Conservation (phyloP, 2,888 invertebrate genomes). For the Abscondita cerata region DNA sequence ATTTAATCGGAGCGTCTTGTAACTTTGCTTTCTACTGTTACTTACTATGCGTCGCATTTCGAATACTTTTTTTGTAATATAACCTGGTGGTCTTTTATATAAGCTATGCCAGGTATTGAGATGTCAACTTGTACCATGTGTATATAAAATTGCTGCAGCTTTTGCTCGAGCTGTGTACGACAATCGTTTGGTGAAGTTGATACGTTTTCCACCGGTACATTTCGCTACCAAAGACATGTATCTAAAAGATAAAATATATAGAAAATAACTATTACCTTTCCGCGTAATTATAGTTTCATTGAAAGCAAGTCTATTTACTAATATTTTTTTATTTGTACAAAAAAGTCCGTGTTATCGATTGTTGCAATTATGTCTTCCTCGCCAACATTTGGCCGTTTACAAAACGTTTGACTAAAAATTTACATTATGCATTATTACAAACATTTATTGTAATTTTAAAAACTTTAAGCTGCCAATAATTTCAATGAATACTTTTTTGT, state of each 20-base stretch:
- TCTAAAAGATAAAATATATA: background rate
- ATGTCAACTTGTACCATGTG: background rate
- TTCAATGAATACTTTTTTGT: too few species aligned
- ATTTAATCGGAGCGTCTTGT: too few species aligned
- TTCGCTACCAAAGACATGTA: constrained; percentile 1
- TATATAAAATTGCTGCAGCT: background rate
- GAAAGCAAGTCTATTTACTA: background rate
- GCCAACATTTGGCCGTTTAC: background rate
- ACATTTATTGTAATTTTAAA: too few species aligned
- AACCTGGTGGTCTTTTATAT: too few species aligned
- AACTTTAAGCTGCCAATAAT: too few species aligned
- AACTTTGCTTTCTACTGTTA: too few species aligned
- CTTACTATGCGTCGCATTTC: too few species aligned
- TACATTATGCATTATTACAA: background rate
- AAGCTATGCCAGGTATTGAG: background rate
- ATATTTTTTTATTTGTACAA: too few species aligned
- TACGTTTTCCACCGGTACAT: background rate
- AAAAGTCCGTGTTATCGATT: background rate
- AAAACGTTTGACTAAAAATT: background rate
- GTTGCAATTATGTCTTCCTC: background rate
- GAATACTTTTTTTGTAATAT: too few species aligned
- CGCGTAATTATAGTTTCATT: background rate
- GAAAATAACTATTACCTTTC: background rate
- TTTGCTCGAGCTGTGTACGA: background rate
- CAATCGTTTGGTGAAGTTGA: background rate